phyloP scores from a whole-genome alignment of 1,140 invertebrate genomes.

The Aphelinus certus region DNA sequence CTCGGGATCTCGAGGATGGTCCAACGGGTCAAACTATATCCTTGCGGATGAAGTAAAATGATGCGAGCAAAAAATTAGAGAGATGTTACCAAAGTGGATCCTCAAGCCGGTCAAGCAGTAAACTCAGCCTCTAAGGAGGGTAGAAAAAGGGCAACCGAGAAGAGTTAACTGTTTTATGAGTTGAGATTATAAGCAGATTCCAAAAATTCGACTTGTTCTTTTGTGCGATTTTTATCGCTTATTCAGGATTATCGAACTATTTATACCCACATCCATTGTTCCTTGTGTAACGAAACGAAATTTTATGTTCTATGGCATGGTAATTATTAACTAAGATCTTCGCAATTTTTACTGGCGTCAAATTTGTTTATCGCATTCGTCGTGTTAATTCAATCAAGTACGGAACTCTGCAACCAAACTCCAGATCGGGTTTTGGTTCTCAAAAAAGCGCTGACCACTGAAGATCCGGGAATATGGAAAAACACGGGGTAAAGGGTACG shows the following conservation, averaged over 20 bases:
- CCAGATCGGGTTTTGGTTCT: too few relatives aligned
- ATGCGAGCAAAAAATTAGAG: background rate
- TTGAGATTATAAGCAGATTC: background rate
- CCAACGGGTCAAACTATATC: constrained; percentile 16
- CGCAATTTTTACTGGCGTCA: too few relatives aligned
- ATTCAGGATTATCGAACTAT: too few relatives aligned
- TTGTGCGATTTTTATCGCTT: background rate
- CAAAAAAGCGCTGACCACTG: too few relatives aligned
- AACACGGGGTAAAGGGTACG: background rate
- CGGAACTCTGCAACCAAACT: too few relatives aligned
- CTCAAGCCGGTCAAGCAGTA: too few relatives aligned
- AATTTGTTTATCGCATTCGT: too few relatives aligned
- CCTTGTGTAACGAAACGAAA: too few relatives aligned
- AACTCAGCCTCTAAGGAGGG: background rate
- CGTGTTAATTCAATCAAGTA: too few relatives aligned
- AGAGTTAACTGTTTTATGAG: background rate
- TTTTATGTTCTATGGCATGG: too few relatives aligned
- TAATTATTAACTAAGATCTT: too few relatives aligned
- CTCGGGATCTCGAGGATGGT: background rate
- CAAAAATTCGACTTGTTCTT: background rate
- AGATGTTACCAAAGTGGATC: background rate
- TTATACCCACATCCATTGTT: too few relatives aligned
- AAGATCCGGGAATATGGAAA: constrained; percentile 31
- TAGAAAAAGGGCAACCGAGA: background rate
- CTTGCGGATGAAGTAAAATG: constrained; percentile 13